Evolutionary conservation across 2,888 invertebrate species (phyloP), one percentile per base, ranked within the genome.

Genomic region (Pocota personata): DNA sequence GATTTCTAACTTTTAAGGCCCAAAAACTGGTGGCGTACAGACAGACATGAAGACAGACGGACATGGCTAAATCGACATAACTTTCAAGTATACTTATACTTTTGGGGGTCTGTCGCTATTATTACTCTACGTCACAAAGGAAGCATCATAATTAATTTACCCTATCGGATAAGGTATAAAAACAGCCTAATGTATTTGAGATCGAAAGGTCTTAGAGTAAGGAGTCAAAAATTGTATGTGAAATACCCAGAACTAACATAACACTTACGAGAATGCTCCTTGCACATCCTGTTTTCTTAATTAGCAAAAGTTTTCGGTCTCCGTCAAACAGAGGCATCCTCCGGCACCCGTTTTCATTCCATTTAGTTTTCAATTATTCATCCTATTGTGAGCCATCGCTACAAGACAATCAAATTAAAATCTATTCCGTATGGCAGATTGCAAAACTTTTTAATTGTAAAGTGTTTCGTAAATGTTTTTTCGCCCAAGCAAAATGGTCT

Each of bases 401-500:
- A 71, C 58, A 71, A 76, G 79, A 84, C 79, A 84, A 84, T 79
- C 84, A 79, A 84, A 84, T 79, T 84, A 75, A 79, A 84, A 75
- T 79, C 84, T 76, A 77, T 84, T 84, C 75, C 75, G 71, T 84
- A 79, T 84, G 79, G 84, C 73, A 79, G 79, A 84, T 76, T 84
- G 84, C 75, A 84, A 84, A 84, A 84, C 64, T 84, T 84, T 84
- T 77, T 84, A 79, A 84, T 79, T 84, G 79, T 79, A 79, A 79
- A 79, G 79, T 79, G 66, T 84, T 84, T 75, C 75, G 79, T 84
- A 79, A 79, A 84, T 75, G 79, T 79, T 84, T 84, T 75, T 79
- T 79, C 67, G 46, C 16, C 52, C 43, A 32, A 55, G 62, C 58
- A 71, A 84, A 79, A 79, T 71, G 37, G 69, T 76, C 75, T 55